Conservation (phyloP, 1,140 invertebrate genomes). For the Colletes latitarsis region DNA sequence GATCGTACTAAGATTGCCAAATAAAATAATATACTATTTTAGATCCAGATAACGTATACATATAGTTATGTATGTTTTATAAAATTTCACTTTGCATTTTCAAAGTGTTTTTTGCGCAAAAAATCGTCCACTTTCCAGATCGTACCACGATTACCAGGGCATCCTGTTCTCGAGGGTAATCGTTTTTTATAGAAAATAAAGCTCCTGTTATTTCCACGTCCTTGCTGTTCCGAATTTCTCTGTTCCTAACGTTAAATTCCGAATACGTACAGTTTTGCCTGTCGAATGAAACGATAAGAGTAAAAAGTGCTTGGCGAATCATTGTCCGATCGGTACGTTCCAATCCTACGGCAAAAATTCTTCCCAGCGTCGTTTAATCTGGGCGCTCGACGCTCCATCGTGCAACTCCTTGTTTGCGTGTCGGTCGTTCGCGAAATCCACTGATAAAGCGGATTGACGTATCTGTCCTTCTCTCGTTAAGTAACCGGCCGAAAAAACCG, state of each 20-base stretch:
- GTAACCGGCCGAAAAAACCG: conserved; percentile 1
- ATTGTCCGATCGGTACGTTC: neutral
- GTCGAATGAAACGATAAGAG: neutral
- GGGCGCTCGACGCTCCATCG: neutral
- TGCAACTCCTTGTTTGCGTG: neutral
- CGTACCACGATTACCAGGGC: too few species aligned
- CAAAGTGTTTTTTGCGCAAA: too few species aligned
- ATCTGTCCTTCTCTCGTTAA: neutral
- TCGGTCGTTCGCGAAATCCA: neutral
- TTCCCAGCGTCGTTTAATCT: neutral
- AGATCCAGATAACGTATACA: too few species aligned
- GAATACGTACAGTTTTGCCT: neutral
- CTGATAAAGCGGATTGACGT: conserved; percentile 17
- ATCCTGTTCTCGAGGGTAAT: too few species aligned
- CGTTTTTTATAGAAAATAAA: too few species aligned
- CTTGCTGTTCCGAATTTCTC: too few species aligned
- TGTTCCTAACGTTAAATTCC: neutral
- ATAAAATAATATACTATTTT: too few species aligned
- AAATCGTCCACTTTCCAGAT: too few species aligned
- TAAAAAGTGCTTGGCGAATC: neutral
- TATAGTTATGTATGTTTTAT: too few species aligned
- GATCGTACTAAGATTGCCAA: too few species aligned
- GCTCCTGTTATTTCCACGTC: too few species aligned
- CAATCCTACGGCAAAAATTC: neutral
- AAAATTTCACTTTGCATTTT: too few species aligned